Percentiles rank a stretch among this genome's conserved stretches.
These are phyloP conservation scores for Dicerorhinus sumatrensis DNA, from an alignment of 2,113 vertebrate species.

Conservation along the genomic window DNA sequence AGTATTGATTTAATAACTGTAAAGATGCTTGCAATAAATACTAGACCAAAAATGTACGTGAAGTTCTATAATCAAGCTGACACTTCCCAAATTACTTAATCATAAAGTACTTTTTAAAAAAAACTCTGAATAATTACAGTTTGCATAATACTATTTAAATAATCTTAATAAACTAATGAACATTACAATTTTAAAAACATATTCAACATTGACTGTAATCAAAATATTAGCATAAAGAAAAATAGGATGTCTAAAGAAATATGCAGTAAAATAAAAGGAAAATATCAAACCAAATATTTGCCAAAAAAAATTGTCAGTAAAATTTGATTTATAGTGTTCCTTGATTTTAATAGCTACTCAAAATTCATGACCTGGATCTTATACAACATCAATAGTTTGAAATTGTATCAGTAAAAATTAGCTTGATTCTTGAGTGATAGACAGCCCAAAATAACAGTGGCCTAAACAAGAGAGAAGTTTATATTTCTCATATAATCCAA, in stretches of 20 bases:
- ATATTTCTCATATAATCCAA: not conserved
- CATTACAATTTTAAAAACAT: not conserved
- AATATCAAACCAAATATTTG: not conserved
- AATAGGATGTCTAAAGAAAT: not conserved
- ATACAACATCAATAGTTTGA: not conserved
- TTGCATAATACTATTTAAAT: not conserved
- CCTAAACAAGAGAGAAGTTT: not conserved
- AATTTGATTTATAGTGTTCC: not conserved
- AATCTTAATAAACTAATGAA: not conserved
- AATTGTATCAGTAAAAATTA: not conserved
- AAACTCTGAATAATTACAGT: not conserved
- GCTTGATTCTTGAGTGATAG: not conserved
- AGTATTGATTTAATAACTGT: not conserved
- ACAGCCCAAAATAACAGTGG: not conserved
- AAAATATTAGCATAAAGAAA: constrained; percentile 8
- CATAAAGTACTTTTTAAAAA: not conserved
- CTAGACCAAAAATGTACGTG: not conserved
- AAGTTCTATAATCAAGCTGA: not conserved
- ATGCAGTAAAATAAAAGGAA: not conserved
- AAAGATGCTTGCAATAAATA: not conserved
- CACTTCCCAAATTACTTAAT: not conserved
- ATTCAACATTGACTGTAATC: not conserved
- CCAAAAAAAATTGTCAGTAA: not conserved
- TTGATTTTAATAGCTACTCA: not conserved
- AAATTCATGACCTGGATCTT: not conserved